phyloP scores from a whole-genome alignment of 2,113 vertebrate species.

The Collichthys lucidus region DNA sequence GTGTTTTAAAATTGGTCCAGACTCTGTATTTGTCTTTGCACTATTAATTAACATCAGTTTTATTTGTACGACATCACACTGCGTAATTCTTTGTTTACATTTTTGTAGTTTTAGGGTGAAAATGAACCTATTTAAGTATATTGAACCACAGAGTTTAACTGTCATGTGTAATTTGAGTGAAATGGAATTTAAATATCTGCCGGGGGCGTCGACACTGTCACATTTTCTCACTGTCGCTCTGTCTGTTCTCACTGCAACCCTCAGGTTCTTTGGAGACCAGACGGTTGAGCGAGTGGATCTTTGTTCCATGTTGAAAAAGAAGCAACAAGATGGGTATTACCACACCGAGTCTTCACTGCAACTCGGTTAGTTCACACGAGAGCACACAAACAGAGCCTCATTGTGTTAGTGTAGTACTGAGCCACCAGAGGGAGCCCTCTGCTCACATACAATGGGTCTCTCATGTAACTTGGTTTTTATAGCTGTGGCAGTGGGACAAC shows the following conservation, averaged over 20 bases:
- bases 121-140: not conserved
- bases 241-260: constrained; percentile 35
- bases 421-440: constrained; percentile 61
- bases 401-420: not conserved
- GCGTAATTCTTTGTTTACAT: not conserved
- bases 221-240: not conserved
- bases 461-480: not conserved
- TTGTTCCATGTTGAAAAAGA: constrained; percentile 97
- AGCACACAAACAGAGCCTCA: not conserved
- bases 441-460: not conserved
- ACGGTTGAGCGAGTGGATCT: constrained; percentile 89
- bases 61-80: not conserved
- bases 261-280: constrained; percentile 91
- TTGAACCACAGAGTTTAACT: not conserved
- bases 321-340: constrained; percentile 92
- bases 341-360: constrained; percentile 91
- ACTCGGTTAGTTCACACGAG: constrained; percentile 85
- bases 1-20: not conserved
- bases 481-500: not conserved
- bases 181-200: not conserved
- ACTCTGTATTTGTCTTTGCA: not conserved
- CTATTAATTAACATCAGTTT: not conserved
- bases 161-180: constrained; percentile 8
- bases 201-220: not conserved
- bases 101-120: not conserved